These are phyloP conservation scores for Drosophila willistoni DNA, from an alignment of 1,140 invertebrate genomes.

Conservation along the genomic window DNA sequence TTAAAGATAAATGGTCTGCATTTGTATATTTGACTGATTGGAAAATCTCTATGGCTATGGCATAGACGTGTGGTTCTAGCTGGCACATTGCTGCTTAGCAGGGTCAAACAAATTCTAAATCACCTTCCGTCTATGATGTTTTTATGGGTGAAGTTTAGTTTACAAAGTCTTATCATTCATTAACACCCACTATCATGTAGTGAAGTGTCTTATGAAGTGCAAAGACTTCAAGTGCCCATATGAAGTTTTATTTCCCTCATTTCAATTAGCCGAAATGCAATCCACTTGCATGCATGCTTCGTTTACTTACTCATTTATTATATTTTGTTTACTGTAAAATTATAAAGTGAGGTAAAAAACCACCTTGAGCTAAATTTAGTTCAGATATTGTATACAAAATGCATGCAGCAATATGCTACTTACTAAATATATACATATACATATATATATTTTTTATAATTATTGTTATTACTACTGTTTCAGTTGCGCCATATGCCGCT, in stretches of 20 bases:
- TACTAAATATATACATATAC: slow-evolving; percentile 37
- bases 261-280: slow-evolving; percentile 7
- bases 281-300: not conserved
- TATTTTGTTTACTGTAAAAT: slow-evolving; percentile 6
- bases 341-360: slow-evolving; percentile 17
- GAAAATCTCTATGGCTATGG: not conserved
- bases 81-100: too few species aligned
- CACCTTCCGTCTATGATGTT: too few species aligned
- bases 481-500: slow-evolving; percentile 14
- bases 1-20: not conserved
- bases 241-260: not conserved
- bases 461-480: slow-evolving; percentile 59
- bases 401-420: slow-evolving; percentile 45
- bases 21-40: not conserved
- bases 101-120: too few species aligned
- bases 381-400: slow-evolving; percentile 13
- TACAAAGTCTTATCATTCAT: slow-evolving; percentile 1
- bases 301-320: not conserved
- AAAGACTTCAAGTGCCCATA: not conserved
- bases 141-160: not conserved
- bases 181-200: not conserved
- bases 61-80: too few species aligned
- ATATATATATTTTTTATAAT: slow-evolving; percentile 53
- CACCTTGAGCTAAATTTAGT: slow-evolving; percentile 71
- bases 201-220: not conserved